Conservation (phyloP, 2,113 vertebrate species). For the Potamarius usumacintae region DNA sequence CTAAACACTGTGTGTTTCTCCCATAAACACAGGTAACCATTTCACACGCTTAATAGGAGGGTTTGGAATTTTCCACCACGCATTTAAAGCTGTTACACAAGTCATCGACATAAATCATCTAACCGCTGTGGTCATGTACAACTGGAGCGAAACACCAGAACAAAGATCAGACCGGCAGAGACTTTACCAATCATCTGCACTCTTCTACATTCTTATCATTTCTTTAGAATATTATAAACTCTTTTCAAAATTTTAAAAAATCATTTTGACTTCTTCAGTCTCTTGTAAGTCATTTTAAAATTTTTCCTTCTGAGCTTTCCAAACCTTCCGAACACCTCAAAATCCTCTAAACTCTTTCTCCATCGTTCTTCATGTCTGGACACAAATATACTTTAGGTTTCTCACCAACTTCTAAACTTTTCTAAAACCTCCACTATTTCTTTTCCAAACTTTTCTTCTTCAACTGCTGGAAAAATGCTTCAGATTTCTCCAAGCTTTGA, state of each 20-base stretch:
- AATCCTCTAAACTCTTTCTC: neutral
- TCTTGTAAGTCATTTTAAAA: neutral
- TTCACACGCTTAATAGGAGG: neutral
- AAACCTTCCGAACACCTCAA: neutral
- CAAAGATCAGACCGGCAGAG: slow-evolving; percentile 1
- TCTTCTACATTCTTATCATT: neutral
- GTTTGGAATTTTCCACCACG: slow-evolving; percentile 26
- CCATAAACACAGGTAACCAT: slow-evolving; percentile 30
- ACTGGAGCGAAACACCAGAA: slow-evolving; percentile 11
- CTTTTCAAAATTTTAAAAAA: neutral
- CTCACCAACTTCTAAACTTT: neutral
- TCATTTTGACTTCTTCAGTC: neutral
- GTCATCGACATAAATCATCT: slow-evolving; percentile 20
- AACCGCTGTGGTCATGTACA: neutral
- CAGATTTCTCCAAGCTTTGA: slow-evolving; percentile 52
- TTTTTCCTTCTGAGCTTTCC: neutral
- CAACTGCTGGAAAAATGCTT: slow-evolving; percentile 57
- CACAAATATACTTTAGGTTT: neutral
- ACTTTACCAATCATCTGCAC: neutral
- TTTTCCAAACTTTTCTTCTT: neutral
- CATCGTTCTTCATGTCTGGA: neutral
- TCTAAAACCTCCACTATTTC: neutral
- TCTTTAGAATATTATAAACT: neutral
- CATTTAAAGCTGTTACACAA: slow-evolving; percentile 3
- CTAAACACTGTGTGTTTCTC: neutral